A percentile compares a stretch with the other conserved stretches of the same genome.
These are phyloP conservation scores for Ptyas mucosa DNA, from an alignment of 2,113 vertebrate genomes.

Conservation along the genomic window DNA sequence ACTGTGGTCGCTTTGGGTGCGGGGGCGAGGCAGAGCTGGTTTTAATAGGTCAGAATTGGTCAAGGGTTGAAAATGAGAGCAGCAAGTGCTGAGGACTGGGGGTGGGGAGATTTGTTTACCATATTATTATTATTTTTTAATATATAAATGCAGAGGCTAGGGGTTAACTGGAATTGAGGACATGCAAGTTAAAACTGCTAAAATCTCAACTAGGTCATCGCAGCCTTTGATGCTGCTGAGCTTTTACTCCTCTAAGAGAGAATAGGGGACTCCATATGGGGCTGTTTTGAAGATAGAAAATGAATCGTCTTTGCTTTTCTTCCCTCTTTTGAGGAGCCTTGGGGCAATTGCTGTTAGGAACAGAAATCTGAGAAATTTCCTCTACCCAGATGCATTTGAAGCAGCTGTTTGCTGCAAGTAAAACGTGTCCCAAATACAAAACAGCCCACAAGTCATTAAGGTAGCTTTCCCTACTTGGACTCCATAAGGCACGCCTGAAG, in stretches of 20 bases:
- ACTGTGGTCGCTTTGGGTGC: not conserved
- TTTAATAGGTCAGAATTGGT: not conserved
- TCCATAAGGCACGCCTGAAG: not conserved
- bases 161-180: not conserved
- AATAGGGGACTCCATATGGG: not conserved
- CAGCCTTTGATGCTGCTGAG: not conserved
- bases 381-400: not conserved
- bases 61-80: not conserved
- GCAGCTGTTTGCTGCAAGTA: not conserved
- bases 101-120: not conserved
- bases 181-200: not conserved
- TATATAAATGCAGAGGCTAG: not conserved
- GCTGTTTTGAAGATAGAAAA: not conserved
- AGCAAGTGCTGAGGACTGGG: not conserved
- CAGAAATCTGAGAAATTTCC: not conserved
- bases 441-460: not conserved
- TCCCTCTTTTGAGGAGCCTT: not conserved
- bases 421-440: not conserved
- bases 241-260: not conserved
- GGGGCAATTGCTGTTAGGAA: not conserved
- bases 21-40: no score
- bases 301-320: not conserved
- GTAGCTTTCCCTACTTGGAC: not conserved
- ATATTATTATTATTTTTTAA: not conserved
- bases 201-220: not conserved